phyloP scores from a whole-genome alignment of 2,113 vertebrate species.

The Onychorhynchus coronatus region DNA sequence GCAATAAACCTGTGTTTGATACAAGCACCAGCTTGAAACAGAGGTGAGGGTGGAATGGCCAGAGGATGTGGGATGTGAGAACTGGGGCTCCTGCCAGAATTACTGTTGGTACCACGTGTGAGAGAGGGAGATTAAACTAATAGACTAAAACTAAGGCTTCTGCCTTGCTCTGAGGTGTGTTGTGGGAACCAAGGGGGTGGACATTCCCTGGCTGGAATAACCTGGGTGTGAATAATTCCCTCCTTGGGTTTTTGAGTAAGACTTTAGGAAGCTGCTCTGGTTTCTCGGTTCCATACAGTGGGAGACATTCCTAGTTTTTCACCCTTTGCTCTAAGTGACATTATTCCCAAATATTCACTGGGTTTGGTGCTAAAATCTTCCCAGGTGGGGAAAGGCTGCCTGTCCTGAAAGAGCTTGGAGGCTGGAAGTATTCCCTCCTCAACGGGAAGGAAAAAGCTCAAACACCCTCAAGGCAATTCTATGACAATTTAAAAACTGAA shows the following conservation, averaged over 20 bases:
- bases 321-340: background rate
- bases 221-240: slow-evolving; percentile 35
- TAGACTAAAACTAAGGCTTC: background rate
- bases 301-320: background rate
- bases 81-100: slow-evolving; percentile 8
- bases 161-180: background rate
- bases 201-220: slow-evolving; percentile 4
- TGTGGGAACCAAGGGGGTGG: slow-evolving; percentile 61
- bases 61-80: background rate
- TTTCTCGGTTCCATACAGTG: background rate
- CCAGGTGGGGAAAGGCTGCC: background rate
- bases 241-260: slow-evolving; percentile 27
- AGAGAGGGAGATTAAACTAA: slow-evolving; percentile 3
- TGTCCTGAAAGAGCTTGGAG: background rate
- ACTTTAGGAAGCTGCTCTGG: background rate
- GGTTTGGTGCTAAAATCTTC: background rate
- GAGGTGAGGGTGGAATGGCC: background rate
- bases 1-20: background rate
- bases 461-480: background rate
- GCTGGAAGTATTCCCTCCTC: background rate
- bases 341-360: background rate
- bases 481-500: background rate
- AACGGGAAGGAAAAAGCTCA: background rate
- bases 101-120: background rate
- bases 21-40: slow-evolving; percentile 32